Evolutionary conservation across 2,888 invertebrate species (phyloP).

Genomic region (Parascotia fuliginaria): DNA sequence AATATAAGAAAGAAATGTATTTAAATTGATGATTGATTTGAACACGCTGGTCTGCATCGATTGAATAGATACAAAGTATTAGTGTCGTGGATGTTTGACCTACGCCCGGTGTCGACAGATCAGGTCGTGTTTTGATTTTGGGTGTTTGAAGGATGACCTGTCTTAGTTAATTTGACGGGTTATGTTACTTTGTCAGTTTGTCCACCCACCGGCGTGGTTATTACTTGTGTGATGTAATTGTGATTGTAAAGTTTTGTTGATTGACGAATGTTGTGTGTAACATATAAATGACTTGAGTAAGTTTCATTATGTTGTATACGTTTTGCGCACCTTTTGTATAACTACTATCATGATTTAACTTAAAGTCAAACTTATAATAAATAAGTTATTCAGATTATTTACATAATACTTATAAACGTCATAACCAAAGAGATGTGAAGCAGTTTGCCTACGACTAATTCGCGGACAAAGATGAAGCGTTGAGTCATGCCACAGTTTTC

Average conservation of each 20-base stretch:
- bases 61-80: conserved; percentile 84
- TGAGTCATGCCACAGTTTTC: too few relatives aligned
- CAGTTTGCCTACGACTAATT: too few relatives aligned
- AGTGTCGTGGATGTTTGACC: conserved; percentile 68
- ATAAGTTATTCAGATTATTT: too few relatives aligned
- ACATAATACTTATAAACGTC: too few relatives aligned
- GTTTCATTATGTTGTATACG: not conserved
- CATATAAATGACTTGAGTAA: not conserved
- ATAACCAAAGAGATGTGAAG: too few relatives aligned
- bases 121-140: conserved; percentile 40
- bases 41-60: conserved; percentile 72
- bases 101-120: conserved; percentile 72
- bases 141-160: conserved; percentile 41
- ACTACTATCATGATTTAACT: too few relatives aligned
- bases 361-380: too few relatives aligned
- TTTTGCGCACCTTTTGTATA: too few relatives aligned
- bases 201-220: conserved; percentile 27
- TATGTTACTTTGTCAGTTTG: conserved; percentile 37
- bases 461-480: too few relatives aligned
- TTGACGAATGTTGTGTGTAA: conserved; percentile 1
- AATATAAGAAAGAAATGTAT: conserved; percentile 72
- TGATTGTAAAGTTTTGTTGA: not conserved
- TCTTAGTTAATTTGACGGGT: conserved; percentile 41
- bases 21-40: conserved; percentile 85
- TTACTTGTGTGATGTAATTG: conserved; percentile 9